These are phyloP conservation scores for Psittacula derbiana DNA, from an alignment of 2,797 vertebrate genomes.

Conservation along the genomic window DNA sequence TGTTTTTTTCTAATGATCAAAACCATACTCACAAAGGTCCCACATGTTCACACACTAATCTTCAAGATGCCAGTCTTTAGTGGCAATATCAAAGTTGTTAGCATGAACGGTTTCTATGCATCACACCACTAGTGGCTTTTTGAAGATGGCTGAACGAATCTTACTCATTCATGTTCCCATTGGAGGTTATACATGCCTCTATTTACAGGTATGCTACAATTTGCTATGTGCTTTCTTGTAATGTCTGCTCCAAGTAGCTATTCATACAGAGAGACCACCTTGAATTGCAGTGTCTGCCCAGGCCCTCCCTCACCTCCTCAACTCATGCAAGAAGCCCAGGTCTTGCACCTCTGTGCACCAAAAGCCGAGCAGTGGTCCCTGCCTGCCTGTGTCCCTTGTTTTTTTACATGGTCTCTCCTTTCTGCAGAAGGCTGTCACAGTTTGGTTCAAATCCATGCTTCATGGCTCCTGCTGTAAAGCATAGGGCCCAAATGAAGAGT, in stretches of 20 bases:
- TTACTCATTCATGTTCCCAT: neutral
- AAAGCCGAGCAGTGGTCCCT: neutral
- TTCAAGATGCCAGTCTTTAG: neutral
- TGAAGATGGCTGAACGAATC: neutral
- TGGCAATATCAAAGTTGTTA: neutral
- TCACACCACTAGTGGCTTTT: neutral
- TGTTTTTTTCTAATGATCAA: constrained; percentile 9
- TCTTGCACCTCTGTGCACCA: neutral
- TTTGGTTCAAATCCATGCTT: neutral
- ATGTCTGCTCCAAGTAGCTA: neutral
- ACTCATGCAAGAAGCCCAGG: neutral
- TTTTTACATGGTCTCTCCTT: neutral
- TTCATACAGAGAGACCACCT: neutral
- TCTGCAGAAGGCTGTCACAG: neutral
- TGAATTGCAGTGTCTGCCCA: neutral
- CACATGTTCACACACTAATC: neutral
- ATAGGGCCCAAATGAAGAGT: neutral
- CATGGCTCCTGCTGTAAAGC: neutral
- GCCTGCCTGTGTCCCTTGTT: neutral
- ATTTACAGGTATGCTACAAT: neutral
- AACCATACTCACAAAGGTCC: neutral
- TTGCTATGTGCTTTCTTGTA: neutral
- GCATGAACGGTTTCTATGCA: neutral
- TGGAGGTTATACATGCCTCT: neutral
- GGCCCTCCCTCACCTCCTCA: neutral